phyloP scores from a whole-genome alignment of 2,113 vertebrate species.

The Laticauda laticaudata region DNA sequence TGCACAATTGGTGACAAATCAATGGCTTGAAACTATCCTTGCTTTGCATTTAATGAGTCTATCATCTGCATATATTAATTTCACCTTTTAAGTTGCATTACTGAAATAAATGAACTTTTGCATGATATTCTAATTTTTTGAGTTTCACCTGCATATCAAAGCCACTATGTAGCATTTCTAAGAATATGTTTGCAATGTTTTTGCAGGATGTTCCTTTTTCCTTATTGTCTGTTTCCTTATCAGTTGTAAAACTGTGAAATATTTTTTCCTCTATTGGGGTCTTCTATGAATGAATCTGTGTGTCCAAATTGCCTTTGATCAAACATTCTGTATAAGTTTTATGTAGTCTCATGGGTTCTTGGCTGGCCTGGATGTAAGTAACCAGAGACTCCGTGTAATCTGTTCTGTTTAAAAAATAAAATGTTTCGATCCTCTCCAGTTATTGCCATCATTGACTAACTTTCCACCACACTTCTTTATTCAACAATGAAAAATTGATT shows the following conservation, averaged over 20 bases:
- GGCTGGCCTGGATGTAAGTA: background rate
- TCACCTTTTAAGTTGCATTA: too few species aligned
- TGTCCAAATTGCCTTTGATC: background rate
- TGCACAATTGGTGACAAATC: too few species aligned
- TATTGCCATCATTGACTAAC: background rate
- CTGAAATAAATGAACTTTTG: too few species aligned
- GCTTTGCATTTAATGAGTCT: too few species aligned
- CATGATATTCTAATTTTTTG: too few species aligned
- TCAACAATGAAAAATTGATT: background rate
- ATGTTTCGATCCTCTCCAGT: background rate
- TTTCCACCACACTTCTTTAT: background rate
- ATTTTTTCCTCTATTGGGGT: background rate
- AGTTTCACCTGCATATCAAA: background rate
- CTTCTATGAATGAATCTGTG: background rate
- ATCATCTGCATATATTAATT: too few species aligned
- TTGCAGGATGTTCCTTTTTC: background rate
- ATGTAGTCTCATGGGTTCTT: background rate
- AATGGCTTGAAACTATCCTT: too few species aligned
- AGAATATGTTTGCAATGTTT: background rate
- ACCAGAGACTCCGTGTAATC: background rate
- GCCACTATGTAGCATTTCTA: background rate
- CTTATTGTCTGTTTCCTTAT: background rate
- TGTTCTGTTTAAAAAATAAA: background rate
- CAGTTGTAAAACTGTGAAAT: background rate
- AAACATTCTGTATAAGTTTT: background rate